phyloP scores from a whole-genome alignment of 2,113 vertebrate genomes.

The Acrocephalus arundinaceus region DNA sequence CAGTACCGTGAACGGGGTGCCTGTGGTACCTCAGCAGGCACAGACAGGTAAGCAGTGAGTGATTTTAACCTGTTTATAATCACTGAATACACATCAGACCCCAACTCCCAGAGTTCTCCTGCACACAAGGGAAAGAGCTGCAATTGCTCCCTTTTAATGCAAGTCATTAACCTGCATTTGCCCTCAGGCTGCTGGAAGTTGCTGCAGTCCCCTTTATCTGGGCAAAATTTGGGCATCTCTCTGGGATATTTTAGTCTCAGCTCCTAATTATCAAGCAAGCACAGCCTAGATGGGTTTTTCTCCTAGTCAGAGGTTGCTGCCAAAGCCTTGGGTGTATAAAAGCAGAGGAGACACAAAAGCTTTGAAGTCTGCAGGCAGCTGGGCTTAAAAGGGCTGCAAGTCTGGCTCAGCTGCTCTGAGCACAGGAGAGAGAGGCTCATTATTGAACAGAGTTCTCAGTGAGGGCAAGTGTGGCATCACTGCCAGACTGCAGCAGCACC shows the following conservation, averaged over 20 bases:
- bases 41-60: fast-evolving
- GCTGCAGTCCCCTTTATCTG: background rate
- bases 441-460: slow-evolving; percentile 35
- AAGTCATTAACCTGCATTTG: background rate
- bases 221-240: background rate
- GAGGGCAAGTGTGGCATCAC: slow-evolving; percentile 43
- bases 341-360: background rate
- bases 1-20: background rate
- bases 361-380: slow-evolving; percentile 32
- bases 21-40: background rate
- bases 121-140: background rate
- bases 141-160: background rate
- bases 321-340: background rate
- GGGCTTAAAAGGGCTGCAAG: background rate
- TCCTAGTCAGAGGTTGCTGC: background rate
- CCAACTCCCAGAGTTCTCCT: background rate
- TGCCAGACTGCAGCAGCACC: background rate
- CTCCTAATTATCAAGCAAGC: background rate
- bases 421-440: slow-evolving; percentile 40
- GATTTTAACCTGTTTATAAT: background rate
- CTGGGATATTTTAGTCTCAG: background rate
- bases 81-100: background rate
- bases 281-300: background rate
- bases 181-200: background rate
- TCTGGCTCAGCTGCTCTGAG: slow-evolving; percentile 30